Percentiles rank a stretch among this genome's conserved stretches.
phyloP scores from a whole-genome alignment of 1,140 invertebrate species.

The Cephus cinctus region DNA sequence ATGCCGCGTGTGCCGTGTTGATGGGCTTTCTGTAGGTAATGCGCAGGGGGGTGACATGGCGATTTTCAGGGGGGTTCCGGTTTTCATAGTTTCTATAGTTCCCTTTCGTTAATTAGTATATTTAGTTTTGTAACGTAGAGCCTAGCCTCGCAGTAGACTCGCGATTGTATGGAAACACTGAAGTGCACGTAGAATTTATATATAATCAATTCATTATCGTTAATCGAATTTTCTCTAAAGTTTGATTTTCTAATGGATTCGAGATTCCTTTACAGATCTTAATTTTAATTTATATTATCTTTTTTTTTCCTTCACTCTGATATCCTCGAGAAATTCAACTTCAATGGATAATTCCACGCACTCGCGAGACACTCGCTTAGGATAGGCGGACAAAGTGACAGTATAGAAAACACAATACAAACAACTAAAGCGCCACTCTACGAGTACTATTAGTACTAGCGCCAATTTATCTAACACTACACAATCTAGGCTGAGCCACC shows the following conservation, averaged over 20 bases:
- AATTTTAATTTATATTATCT: background rate
- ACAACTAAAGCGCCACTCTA: slow-evolving; percentile 51
- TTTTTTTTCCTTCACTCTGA: no score
- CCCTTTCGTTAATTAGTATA: background rate
- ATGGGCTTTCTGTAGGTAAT: background rate
- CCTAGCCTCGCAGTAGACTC: background rate
- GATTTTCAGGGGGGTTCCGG: background rate
- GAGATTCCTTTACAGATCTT: no score
- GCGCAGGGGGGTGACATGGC: slow-evolving; percentile 1
- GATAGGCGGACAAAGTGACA: slow-evolving; percentile 40
- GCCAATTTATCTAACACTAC: slow-evolving; percentile 40
- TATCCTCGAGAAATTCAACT: no score
- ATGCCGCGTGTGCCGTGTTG: background rate
- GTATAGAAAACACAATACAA: slow-evolving; percentile 49
- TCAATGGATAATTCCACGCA: background rate
- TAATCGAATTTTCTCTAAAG: no score
- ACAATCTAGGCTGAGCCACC: slow-evolving; percentile 47
- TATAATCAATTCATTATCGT: no score
- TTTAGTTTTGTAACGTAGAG: background rate
- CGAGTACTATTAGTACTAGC: slow-evolving; percentile 49
- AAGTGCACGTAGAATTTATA: no score
- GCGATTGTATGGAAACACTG: no score
- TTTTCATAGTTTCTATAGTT: background rate
- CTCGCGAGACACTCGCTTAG: slow-evolving; percentile 25
- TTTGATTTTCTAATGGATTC: no score